phyloP scores from a whole-genome alignment of 1,140 invertebrate genomes.

The Gryon sp. region DNA sequence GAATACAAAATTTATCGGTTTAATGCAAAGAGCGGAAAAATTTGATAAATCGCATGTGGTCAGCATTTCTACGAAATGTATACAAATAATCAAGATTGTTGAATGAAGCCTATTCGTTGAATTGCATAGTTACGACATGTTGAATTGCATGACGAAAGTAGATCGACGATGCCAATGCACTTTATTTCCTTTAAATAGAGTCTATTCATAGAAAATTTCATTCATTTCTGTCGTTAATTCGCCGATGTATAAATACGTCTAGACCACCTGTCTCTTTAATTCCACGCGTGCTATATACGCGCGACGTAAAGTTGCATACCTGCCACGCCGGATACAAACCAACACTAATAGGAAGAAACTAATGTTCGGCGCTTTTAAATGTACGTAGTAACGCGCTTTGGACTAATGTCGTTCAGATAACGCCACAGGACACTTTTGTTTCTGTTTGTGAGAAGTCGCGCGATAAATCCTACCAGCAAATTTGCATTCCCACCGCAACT shows the following conservation, averaged over 20 bases:
- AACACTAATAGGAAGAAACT: conserved; percentile 62
- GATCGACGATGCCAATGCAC: conserved; percentile 62
- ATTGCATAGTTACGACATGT: conserved; percentile 20
- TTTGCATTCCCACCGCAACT: conserved; percentile 39
- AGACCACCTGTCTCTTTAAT: conserved; percentile 74
- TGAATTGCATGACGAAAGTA: conserved; percentile 26
- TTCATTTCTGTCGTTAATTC: conserved; percentile 67
- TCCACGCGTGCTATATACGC: conserved; percentile 47
- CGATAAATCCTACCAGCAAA: conserved; percentile 46
- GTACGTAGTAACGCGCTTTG: conserved; percentile 37
- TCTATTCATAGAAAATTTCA: conserved; percentile 72
- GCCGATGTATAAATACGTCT: conserved; percentile 69
- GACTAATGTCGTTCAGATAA: conserved; percentile 52
- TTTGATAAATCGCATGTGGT: too few relatives aligned
- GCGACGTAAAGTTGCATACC: conserved; percentile 54
- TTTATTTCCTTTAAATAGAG: conserved; percentile 73
- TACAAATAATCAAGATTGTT: too few relatives aligned
- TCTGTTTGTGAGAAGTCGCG: not conserved
- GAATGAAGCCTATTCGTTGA: conserved; percentile 2
- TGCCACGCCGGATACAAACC: conserved; percentile 51
- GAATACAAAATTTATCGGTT: conserved; percentile 67
- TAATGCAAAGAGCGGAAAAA: too few relatives aligned
- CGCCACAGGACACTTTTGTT: conserved; percentile 42
- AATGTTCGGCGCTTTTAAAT: conserved; percentile 59
- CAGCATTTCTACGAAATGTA: too few relatives aligned